Conservation (phyloP, 2,888 invertebrate species). For the Tenthredo mesomela region DNA sequence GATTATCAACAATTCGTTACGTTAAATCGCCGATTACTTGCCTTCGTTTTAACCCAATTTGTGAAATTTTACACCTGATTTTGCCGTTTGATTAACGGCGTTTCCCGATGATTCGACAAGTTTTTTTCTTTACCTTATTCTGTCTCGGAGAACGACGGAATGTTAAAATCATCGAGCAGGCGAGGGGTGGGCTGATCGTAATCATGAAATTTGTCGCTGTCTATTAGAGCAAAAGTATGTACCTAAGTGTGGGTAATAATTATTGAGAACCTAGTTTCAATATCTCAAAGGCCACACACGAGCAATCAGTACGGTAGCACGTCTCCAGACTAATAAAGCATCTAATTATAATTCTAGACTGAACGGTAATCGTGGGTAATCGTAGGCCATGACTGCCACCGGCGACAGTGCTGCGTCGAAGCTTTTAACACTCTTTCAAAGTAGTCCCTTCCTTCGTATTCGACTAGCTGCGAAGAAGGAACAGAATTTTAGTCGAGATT, state of each 20-base stretch:
- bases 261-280: slow-evolving; percentile 32
- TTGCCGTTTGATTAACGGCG: slow-evolving; percentile 44
- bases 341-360: slow-evolving; percentile 65
- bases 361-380: slow-evolving; percentile 68
- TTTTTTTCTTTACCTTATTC: neutral
- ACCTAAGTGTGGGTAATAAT: slow-evolving; percentile 5
- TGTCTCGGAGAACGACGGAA: neutral
- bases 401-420: slow-evolving; percentile 62
- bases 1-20: slow-evolving; percentile 51
- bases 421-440: slow-evolving; percentile 65
- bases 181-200: slow-evolving; percentile 17
- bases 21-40: slow-evolving; percentile 68
- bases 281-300: slow-evolving; percentile 39
- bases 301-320: slow-evolving; percentile 37
- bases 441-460: slow-evolving; percentile 39
- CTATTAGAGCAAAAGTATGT: neutral
- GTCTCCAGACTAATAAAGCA: slow-evolving; percentile 52
- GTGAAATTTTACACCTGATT: slow-evolving; percentile 69
- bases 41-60: slow-evolving; percentile 63
- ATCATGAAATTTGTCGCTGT: slow-evolving; percentile 20
- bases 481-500: slow-evolving; percentile 56
- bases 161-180: neutral
- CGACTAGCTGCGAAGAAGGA: slow-evolving; percentile 37
- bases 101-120: neutral
- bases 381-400: slow-evolving; percentile 61